Conservation (phyloP, 2,888 invertebrate genomes). For the Uropetala carovei region DNA sequence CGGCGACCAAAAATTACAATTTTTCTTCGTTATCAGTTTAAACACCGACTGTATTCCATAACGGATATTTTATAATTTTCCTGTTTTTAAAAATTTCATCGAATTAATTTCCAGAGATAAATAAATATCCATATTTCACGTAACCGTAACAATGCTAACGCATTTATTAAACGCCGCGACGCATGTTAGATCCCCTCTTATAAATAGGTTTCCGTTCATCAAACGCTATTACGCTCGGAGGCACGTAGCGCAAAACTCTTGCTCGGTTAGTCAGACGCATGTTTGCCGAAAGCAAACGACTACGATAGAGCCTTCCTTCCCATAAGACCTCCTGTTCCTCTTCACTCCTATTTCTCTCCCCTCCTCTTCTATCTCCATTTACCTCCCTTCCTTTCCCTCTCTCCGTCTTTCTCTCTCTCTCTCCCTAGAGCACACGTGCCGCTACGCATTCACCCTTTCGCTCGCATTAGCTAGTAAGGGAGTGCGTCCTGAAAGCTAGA, state of each 20-base stretch:
- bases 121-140: not conserved
- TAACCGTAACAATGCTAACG: not conserved
- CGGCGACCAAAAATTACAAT: no score
- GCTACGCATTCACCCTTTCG: not conserved
- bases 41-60: no score
- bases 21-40: no score
- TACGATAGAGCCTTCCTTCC: not conserved
- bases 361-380: no score
- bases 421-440: not conserved
- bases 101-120: no score
- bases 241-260: not conserved
- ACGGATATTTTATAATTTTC: no score
- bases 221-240: not conserved
- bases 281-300: slow-evolving; percentile 8
- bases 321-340: no score
- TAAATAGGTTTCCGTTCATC: not conserved
- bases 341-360: no score
- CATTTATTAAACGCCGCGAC: not conserved
- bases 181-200: no score
- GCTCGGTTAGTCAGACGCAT: not conserved
- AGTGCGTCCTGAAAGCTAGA: not conserved
- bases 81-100: no score
- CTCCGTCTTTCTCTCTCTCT: not conserved
- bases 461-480: not conserved
- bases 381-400: not conserved